Evolutionary conservation across 2,797 vertebrate genomes (phyloP).

Genomic region (Acrossocheilus fasciatus): DNA sequence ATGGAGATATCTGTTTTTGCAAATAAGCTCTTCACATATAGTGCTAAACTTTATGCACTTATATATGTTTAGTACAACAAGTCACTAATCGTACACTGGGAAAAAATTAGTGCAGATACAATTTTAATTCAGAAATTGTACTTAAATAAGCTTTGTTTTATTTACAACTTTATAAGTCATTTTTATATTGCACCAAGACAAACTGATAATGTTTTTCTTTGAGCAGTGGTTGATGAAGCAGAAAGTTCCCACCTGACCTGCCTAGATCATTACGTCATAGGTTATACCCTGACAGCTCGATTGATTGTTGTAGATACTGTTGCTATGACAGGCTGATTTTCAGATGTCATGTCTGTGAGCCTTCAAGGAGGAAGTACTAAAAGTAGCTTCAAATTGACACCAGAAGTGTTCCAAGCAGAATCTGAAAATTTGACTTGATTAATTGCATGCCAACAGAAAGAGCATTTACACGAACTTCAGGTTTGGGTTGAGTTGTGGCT

Average conservation of each 20-base stretch:
- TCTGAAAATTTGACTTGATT: background rate
- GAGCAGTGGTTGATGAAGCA: background rate
- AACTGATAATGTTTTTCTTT: background rate
- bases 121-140: no score
- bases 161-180: background rate
- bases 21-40: no score
- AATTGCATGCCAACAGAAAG: background rate
- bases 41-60: no score
- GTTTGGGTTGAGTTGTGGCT: background rate
- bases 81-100: no score
- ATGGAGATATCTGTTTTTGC: no score
- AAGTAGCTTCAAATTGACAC: background rate
- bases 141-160: no score
- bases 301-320: constrained; percentile 12
- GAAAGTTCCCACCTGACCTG: background rate
- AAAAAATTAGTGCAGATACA: no score
- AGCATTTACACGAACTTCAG: background rate
- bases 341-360: background rate
- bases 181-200: background rate
- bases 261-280: constrained; percentile 17
- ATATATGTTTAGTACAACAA: no score
- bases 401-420: background rate
- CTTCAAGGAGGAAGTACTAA: background rate
- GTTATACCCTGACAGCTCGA: background rate
- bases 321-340: background rate